These are phyloP conservation scores for Lepidurus apus DNA, from an alignment of 1,140 invertebrate genomes.

Conservation along the genomic window DNA sequence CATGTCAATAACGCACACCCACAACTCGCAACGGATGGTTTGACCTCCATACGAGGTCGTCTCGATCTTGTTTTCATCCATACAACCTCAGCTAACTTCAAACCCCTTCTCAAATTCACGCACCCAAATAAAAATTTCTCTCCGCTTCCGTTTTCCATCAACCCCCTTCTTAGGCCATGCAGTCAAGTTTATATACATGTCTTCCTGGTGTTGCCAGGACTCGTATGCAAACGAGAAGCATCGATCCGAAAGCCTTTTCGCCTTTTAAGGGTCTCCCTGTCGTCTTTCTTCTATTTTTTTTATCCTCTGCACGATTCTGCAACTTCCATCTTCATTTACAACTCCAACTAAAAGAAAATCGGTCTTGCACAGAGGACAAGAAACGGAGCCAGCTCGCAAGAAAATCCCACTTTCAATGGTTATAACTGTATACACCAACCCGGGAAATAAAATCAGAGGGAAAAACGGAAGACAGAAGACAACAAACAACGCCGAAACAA, in stretches of 20 bases:
- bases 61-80: neutral
- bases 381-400: neutral
- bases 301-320: neutral
- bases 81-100: neutral
- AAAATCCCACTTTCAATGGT: neutral
- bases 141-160: conserved; percentile 8
- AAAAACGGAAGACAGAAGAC: neutral
- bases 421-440: neutral
- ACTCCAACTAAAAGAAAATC: neutral
- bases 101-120: neutral
- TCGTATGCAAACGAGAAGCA: conserved; percentile 15
- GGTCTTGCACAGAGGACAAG: neutral
- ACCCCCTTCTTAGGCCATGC: neutral
- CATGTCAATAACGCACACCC: neutral
- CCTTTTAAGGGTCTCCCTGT: neutral
- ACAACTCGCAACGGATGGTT: neutral
- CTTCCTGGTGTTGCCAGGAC: neutral
- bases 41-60: neutral
- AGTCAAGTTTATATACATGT: conserved; percentile 14
- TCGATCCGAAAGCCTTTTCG: neutral
- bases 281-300: neutral
- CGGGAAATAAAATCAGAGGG: neutral
- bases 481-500: too few relatives aligned
- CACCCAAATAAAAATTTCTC: neutral
- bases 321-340: conserved; percentile 6